phyloP scores from a whole-genome alignment of 2,888 invertebrate genomes.

The Bhutanitis thaidina region DNA sequence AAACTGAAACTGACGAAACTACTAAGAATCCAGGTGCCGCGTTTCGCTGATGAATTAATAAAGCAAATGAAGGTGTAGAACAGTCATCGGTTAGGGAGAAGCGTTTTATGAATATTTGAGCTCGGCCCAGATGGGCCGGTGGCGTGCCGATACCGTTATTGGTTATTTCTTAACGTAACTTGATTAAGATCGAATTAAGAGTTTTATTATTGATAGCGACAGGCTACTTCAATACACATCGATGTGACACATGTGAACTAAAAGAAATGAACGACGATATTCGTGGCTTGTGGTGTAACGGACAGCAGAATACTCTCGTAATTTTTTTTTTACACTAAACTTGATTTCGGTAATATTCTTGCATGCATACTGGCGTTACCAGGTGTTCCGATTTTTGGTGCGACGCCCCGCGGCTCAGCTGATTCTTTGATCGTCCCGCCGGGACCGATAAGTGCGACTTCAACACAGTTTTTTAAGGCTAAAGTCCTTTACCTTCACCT shows the following conservation, averaged over 20 bases:
- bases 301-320: no score
- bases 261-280: no score
- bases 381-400: no score
- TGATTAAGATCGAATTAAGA: not conserved
- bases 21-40: conserved; percentile 1
- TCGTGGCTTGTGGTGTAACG: no score
- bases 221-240: not conserved
- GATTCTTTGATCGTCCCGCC: no score
- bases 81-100: conserved; percentile 7
- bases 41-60: conserved; percentile 21
- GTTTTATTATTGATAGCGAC: not conserved
- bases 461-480: no score
- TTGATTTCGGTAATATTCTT: no score
- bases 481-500: no score
- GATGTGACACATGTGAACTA: not conserved
- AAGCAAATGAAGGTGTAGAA: not conserved
- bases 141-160: conserved; percentile 23
- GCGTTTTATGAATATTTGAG: conserved; percentile 22
- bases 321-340: no score
- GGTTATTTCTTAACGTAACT: conserved; percentile 6
- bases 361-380: no score
- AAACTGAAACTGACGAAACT: not conserved
- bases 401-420: no score
- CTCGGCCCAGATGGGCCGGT: conserved; percentile 9
- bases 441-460: no score